Evolutionary conservation across 2,888 invertebrate species (phyloP), one percentile per base, ranked within the genome.

Genomic region (Bellardia pandia): DNA sequence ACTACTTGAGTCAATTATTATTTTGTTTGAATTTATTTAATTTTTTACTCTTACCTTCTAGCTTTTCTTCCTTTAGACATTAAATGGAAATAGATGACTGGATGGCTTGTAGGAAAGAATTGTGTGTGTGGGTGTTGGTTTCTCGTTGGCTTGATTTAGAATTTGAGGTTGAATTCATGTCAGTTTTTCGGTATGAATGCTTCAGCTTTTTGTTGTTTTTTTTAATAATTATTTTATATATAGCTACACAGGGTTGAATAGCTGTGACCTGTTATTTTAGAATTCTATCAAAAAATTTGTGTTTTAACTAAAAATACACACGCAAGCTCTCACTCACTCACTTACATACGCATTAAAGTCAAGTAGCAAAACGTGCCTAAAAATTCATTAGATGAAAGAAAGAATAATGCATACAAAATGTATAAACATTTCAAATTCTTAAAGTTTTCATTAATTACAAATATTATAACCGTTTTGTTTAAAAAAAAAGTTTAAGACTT

Each of bases 281-380:
- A 62, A 42, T 64, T 56, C 2, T 30, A 45, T 64, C 13, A 48
- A 23, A 48, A 74, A 14, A 48, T 33, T 6, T 64, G 6, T 33
- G 14, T 45, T 40, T 62, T 40, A 16, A 23, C 9, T 45, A 37
- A 62, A 80, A 33, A 60, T 23, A 58, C 48, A 53, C 40, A 76
- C n/a, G 40, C n/a, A 37, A 53, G 11, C 30, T 30, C 16, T 48
- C 58, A 14, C 58, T 58, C 9, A n/a, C 0, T 30, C 23, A 40
- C 11, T 16, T 16, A 37, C 62, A 42, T 62, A 74, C 60, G 60
- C 45, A 74, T 8, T 71, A 80, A 83, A 91, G 91, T 91, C 91
- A 92, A 92, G 92, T 90, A 90, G 90, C 86, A 90, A 91, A 92
- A 90, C 92, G 92, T 92, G 92, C 71, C 88, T 88, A 60, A 64